These are phyloP conservation scores for Scytalopus superciliaris DNA, from an alignment of 2,113 vertebrate species.

Conservation along the genomic window DNA sequence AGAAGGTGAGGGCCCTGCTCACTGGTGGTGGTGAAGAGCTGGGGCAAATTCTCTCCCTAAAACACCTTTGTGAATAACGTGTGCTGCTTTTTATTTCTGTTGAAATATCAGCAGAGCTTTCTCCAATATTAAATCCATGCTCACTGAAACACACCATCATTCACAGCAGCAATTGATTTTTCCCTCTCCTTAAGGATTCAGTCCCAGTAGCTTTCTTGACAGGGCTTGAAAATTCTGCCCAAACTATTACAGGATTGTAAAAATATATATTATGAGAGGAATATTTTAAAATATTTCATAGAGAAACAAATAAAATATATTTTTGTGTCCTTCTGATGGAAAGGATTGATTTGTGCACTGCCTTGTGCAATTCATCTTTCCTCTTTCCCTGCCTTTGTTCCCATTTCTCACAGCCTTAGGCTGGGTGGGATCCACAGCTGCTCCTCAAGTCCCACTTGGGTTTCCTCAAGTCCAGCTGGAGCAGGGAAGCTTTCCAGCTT, in stretches of 20 bases:
- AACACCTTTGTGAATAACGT: background rate
- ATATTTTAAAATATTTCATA: background rate
- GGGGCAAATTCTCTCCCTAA: background rate
- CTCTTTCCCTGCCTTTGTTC: background rate
- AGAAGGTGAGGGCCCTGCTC: conserved; percentile 66
- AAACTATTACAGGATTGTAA: background rate
- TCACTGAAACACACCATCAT: background rate
- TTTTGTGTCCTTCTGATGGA: background rate
- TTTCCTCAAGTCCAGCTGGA: background rate
- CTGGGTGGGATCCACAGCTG: background rate
- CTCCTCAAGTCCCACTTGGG: background rate
- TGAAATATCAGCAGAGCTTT: background rate
- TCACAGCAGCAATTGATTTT: conserved; percentile 33
- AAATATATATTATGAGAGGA: background rate
- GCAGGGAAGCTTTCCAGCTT: background rate
- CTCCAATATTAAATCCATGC: background rate
- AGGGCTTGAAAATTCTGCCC: background rate
- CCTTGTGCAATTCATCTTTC: background rate
- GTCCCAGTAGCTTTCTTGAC: background rate
- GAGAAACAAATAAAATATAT: conserved; percentile 4
- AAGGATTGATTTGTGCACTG: background rate
- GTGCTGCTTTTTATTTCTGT: conserved; percentile 1
- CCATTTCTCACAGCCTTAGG: background rate
- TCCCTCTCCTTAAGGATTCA: background rate
- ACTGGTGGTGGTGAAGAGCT: background rate